phyloP scores from a whole-genome alignment of 2,113 vertebrate species.

The Progne subis region DNA sequence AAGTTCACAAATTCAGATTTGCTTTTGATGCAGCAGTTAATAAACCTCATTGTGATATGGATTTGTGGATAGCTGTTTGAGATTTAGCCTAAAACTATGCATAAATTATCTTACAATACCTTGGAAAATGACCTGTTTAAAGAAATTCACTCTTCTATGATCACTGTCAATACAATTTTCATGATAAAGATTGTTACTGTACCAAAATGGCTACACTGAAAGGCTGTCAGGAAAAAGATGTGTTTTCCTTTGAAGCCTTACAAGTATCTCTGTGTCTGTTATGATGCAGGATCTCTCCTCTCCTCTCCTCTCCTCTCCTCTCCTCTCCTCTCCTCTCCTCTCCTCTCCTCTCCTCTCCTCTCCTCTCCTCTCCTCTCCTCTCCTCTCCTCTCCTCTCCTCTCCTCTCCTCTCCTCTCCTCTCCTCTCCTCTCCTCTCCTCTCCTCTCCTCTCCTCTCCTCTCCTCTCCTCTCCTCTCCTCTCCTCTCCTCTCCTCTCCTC shows the following conservation, averaged over 20 bases:
- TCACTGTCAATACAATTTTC: constrained; percentile 21
- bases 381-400: too few species aligned
- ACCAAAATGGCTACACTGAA: background rate
- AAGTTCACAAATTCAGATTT: background rate
- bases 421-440: too few species aligned
- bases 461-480: too few species aligned
- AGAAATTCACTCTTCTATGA: constrained; percentile 1
- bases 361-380: too few species aligned
- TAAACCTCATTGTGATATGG: background rate
- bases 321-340: too few species aligned
- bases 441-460: too few species aligned
- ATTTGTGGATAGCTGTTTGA: background rate
- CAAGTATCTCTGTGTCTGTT: background rate
- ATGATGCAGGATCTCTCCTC: background rate
- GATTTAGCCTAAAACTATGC: constrained; percentile 4
- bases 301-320: too few species aligned
- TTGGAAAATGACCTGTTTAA: constrained; percentile 12
- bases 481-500: too few species aligned
- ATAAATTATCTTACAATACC: background rate
- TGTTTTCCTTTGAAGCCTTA: constrained; percentile 26
- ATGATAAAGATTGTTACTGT: background rate
- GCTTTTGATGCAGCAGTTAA: constrained; percentile 12
- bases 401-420: too few species aligned
- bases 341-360: too few species aligned
- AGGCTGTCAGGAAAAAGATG: constrained; percentile 10